Percentiles rank a stretch among this genome's conserved stretches.
These are phyloP conservation scores for Rapana venosa DNA, from an alignment of 2,888 invertebrate genomes.

Conservation along the genomic window DNA sequence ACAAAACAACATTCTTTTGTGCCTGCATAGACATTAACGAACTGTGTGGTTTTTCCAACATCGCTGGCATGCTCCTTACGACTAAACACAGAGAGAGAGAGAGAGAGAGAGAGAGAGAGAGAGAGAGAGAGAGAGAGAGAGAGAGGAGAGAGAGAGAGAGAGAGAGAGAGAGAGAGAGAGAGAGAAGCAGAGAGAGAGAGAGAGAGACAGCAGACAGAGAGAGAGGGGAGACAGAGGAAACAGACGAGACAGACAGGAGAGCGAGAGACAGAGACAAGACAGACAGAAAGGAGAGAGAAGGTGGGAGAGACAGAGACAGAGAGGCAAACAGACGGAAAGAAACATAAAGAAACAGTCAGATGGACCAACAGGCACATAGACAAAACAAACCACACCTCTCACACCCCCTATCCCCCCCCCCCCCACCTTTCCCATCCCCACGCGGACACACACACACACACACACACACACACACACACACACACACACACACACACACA, in stretches of 20 bases:
- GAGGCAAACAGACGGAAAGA: neutral
- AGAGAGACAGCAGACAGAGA: neutral
- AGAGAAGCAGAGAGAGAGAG: neutral
- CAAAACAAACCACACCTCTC: too few relatives aligned
- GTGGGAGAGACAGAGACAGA: neutral
- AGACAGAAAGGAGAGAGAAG: neutral
- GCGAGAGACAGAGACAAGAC: neutral
- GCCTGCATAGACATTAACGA: too few relatives aligned
- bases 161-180: constrained; percentile 11
- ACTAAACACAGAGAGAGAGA: constrained; percentile 2
- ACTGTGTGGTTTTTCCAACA: too few relatives aligned
- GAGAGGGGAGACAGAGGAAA: neutral
- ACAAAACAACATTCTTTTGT: too few relatives aligned
- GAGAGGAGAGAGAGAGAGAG: neutral
- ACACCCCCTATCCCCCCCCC: too few relatives aligned
- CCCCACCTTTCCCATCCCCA: too few relatives aligned
- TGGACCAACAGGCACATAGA: too few relatives aligned
- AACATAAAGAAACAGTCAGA: too few relatives aligned
- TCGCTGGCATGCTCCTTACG: too few relatives aligned
- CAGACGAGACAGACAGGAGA: neutral
- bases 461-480: too few relatives aligned
- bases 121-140: neutral
- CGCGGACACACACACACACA: too few relatives aligned
- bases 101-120: constrained; percentile 9
- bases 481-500: too few relatives aligned